Percentiles rank a stretch among this genome's conserved stretches.
Conservation (phyloP, 1,140 invertebrate species). For the Papilio helenus region DNA sequence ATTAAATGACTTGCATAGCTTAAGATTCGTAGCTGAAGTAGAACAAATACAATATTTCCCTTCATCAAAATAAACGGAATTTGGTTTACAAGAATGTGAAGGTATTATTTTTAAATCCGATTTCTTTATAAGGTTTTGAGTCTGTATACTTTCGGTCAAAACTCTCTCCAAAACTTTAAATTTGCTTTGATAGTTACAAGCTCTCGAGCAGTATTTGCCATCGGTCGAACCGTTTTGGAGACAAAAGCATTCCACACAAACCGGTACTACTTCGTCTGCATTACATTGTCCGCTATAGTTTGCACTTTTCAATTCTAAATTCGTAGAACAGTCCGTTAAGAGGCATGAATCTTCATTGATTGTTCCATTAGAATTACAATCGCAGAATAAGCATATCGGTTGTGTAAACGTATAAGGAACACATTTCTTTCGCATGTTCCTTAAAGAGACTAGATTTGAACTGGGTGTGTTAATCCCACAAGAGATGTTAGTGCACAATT, state of each 20-base stretch:
- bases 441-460: slow-evolving; percentile 45
- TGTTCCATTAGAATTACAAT: slow-evolving; percentile 56
- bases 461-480: slow-evolving; percentile 46
- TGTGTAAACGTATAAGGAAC: slow-evolving; percentile 58
- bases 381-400: slow-evolving; percentile 69
- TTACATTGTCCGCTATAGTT: slow-evolving; percentile 49
- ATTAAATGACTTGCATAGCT: slow-evolving; percentile 57
- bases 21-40: slow-evolving; percentile 53
- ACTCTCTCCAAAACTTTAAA: slow-evolving; percentile 59
- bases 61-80: slow-evolving; percentile 58
- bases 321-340: slow-evolving; percentile 61
- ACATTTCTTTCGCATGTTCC: slow-evolving; percentile 49
- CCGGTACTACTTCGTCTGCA: slow-evolving; percentile 64
- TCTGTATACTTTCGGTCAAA: slow-evolving; percentile 50
- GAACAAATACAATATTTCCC: slow-evolving; percentile 68
- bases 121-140: slow-evolving; percentile 28
- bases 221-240: slow-evolving; percentile 50
- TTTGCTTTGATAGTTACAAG: slow-evolving; percentile 62
- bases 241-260: slow-evolving; percentile 73
- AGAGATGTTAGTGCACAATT: slow-evolving; percentile 51
- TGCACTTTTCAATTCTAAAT: slow-evolving; percentile 47
- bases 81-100: slow-evolving; percentile 53
- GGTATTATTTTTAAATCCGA: slow-evolving; percentile 46
- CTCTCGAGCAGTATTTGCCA: slow-evolving; percentile 61
- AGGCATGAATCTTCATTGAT: slow-evolving; percentile 62